These are phyloP conservation scores for Phoenicopterus ruber DNA, from an alignment of 2,113 vertebrate species.

Conservation along the genomic window DNA sequence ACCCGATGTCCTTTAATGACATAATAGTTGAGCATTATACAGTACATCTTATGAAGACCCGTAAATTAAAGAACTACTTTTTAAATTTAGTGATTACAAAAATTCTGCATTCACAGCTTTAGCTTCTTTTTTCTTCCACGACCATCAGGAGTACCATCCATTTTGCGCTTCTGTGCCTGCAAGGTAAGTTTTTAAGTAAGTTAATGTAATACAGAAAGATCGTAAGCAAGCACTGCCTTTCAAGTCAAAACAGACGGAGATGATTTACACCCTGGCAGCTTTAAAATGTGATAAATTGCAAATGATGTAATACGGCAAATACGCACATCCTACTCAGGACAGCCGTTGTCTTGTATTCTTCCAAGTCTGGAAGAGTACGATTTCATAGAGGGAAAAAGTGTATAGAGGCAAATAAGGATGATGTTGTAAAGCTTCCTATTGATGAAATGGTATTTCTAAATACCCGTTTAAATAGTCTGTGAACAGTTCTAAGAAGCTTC, in stretches of 20 bases:
- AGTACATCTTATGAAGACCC: slow-evolving; percentile 90
- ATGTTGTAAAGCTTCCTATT: not conserved
- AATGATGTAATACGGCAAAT: not conserved
- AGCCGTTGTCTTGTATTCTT: not conserved
- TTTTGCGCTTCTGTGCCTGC: slow-evolving; percentile 94
- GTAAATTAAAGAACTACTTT: slow-evolving; percentile 86
- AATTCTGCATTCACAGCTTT: slow-evolving; percentile 85
- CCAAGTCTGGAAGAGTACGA: not conserved
- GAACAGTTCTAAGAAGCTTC: not conserved
- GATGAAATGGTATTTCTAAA: not conserved
- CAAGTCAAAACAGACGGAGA: not conserved
- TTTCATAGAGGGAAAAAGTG: not conserved
- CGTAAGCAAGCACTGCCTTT: not conserved
- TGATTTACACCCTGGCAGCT: not conserved
- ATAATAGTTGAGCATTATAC: slow-evolving; percentile 82
- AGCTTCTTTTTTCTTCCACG: slow-evolving; percentile 95
- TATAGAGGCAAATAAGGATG: not conserved
- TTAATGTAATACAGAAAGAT: not conserved
- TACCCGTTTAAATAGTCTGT: not conserved
- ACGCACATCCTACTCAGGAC: not conserved
- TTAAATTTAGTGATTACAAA: slow-evolving; percentile 73
- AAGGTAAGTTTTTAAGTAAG: not conserved
- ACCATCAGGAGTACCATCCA: slow-evolving; percentile 90
- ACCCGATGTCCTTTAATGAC: slow-evolving; percentile 81
- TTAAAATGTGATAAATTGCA: not conserved